phyloP scores from a whole-genome alignment of 2,113 vertebrate genomes.

The Nannobrachium achirus region DNA sequence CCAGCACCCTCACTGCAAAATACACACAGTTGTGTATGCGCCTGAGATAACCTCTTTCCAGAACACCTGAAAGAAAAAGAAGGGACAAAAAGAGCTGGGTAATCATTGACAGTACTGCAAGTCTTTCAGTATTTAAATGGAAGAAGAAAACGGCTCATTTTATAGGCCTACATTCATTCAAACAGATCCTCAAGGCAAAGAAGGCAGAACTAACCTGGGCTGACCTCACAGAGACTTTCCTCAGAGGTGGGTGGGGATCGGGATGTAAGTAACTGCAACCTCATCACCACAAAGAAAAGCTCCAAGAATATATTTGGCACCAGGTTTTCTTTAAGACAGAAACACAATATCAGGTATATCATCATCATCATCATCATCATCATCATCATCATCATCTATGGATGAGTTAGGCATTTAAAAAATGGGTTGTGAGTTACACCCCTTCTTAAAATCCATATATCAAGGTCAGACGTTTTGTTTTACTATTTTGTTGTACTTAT shows the following conservation, averaged over 20 bases:
- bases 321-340: slow-evolving; percentile 86
- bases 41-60: slow-evolving; percentile 85
- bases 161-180: not conserved
- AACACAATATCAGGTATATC: too few relatives aligned
- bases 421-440: too few relatives aligned
- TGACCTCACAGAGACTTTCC: slow-evolving; percentile 41
- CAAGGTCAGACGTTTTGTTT: too few relatives aligned
- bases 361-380: too few relatives aligned
- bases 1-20: slow-evolving; percentile 92
- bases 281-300: slow-evolving; percentile 96
- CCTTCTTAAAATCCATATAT: too few relatives aligned
- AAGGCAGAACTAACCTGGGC: slow-evolving; percentile 61
- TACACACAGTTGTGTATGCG: slow-evolving; percentile 96
- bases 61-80: slow-evolving; percentile 76
- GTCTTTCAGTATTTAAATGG: too few relatives aligned
- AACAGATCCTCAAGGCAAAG: too few relatives aligned
- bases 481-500: too few relatives aligned
- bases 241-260: slow-evolving; percentile 67
- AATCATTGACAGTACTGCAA: not conserved
- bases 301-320: slow-evolving; percentile 97
- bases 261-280: slow-evolving; percentile 92
- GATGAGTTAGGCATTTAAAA: too few relatives aligned
- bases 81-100: too few relatives aligned
- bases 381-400: too few relatives aligned
- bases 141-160: too few relatives aligned